Percentiles rank a stretch among this genome's conserved stretches.
These are phyloP conservation scores for Furcifer pardalis DNA, from an alignment of 2,797 vertebrate species.

Conservation along the genomic window DNA sequence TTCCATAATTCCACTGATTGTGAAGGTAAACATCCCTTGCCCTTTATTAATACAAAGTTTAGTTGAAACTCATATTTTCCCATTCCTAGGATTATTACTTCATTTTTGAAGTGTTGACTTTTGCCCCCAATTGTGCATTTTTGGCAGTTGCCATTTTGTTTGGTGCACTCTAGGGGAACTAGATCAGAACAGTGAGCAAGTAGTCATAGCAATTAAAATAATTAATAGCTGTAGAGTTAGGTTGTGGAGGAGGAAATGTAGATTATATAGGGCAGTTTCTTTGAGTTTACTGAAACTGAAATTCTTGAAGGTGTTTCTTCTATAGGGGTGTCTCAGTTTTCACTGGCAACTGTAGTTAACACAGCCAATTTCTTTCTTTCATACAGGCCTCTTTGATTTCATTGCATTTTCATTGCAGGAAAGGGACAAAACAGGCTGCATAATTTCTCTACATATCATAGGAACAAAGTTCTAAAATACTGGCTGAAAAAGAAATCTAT, in stretches of 20 bases:
- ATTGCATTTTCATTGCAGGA: too few relatives aligned
- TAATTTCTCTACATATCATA: neutral
- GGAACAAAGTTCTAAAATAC: neutral
- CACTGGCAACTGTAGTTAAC: constrained; percentile 10
- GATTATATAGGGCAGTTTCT: neutral
- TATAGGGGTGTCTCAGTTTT: neutral
- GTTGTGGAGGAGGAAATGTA: too few relatives aligned
- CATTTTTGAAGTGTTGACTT: too few relatives aligned
- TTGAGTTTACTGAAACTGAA: neutral
- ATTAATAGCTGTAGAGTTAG: neutral
- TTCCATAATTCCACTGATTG: too few relatives aligned
- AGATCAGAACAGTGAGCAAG: constrained; percentile 39
- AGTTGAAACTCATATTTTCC: too few relatives aligned
- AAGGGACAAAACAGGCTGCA: too few relatives aligned
- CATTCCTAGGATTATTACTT: too few relatives aligned
- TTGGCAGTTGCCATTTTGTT: neutral
- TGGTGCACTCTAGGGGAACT: constrained; percentile 16
- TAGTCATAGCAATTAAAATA: constrained; percentile 25
- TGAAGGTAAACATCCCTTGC: too few relatives aligned
- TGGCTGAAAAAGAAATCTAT: neutral
- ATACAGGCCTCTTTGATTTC: neutral
- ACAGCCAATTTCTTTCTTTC: neutral
- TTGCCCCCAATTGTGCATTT: neutral
- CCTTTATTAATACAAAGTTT: too few relatives aligned
- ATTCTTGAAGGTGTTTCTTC: neutral